A percentile compares a stretch with the other conserved stretches of the same genome.
Evolutionary conservation across 2,797 vertebrate genomes (phyloP).

Genomic region (Squalus acanthias): DNA sequence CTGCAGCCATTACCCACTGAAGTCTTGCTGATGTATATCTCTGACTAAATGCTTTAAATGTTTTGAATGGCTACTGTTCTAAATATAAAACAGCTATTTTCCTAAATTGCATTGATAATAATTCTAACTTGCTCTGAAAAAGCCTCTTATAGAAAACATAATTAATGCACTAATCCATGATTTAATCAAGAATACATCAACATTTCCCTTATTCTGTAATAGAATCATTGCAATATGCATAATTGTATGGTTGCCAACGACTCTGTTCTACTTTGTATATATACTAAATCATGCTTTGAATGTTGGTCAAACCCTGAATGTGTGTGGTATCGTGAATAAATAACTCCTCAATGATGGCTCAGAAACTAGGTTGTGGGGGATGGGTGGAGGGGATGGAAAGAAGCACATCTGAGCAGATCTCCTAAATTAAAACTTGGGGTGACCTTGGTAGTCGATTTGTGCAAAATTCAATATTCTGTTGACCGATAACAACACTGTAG

Average conservation of each 20-base stretch:
- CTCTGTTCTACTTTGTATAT: neutral
- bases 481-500: neutral
- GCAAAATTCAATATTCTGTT: neutral
- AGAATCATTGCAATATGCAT: neutral
- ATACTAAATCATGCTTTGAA: neutral
- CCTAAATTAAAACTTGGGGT: neutral
- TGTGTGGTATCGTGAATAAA: neutral
- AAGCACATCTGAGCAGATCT: neutral
- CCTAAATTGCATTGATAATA: neutral
- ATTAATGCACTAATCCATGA: neutral
- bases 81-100: neutral
- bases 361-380: neutral
- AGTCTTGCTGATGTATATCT: neutral
- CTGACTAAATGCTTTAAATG: neutral
- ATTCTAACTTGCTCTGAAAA: neutral
- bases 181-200: neutral
- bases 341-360: neutral
- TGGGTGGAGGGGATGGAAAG: neutral
- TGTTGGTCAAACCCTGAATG: neutral
- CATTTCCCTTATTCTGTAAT: neutral
- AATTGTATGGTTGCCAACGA: neutral
- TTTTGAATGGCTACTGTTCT: neutral
- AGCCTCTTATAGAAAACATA: neutral
- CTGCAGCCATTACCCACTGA: neutral
- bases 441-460: neutral